Evolutionary conservation across 2,888 invertebrate genomes (phyloP).

Genomic region (Noctua janthe): DNA sequence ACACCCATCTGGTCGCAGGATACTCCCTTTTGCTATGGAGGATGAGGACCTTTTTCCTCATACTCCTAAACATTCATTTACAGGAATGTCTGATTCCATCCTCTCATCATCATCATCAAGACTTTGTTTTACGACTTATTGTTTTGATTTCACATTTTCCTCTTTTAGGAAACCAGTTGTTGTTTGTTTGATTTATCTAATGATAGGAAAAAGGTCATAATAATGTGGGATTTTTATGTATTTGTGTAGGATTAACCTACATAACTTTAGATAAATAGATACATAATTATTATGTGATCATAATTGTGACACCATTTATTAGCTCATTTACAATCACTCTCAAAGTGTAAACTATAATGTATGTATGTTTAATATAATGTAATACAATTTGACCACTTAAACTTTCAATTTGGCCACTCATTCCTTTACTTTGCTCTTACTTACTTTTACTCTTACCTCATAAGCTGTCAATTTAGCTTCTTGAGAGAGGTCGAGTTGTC

Average conservation of each 20-base stretch:
- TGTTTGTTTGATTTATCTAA: slow-evolving; percentile 20
- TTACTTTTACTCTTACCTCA: background rate
- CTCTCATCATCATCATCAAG: background rate
- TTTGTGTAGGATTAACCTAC: background rate
- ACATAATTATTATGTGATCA: background rate
- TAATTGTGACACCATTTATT: background rate
- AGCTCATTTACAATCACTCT: too few relatives aligned
- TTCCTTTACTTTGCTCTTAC: background rate
- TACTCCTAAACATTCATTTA: background rate
- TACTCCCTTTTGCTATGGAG: too few relatives aligned
- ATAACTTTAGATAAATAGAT: background rate
- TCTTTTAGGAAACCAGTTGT: background rate
- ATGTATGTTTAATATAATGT: too few relatives aligned
- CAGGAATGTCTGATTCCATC: background rate
- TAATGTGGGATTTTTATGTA: slow-evolving; percentile 3
- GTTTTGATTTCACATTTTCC: background rate
- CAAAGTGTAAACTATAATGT: too few relatives aligned
- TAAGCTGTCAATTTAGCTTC: too few relatives aligned
- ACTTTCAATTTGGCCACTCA: background rate
- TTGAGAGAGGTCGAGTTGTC: too few relatives aligned
- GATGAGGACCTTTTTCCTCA: too few relatives aligned
- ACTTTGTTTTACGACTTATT: background rate
- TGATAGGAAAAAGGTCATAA: slow-evolving; percentile 20
- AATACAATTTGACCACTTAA: too few relatives aligned
- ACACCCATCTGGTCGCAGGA: too few relatives aligned